These are phyloP conservation scores for Aeoliscus strigatus DNA, from an alignment of 2,797 vertebrate genomes.

Conservation along the genomic window DNA sequence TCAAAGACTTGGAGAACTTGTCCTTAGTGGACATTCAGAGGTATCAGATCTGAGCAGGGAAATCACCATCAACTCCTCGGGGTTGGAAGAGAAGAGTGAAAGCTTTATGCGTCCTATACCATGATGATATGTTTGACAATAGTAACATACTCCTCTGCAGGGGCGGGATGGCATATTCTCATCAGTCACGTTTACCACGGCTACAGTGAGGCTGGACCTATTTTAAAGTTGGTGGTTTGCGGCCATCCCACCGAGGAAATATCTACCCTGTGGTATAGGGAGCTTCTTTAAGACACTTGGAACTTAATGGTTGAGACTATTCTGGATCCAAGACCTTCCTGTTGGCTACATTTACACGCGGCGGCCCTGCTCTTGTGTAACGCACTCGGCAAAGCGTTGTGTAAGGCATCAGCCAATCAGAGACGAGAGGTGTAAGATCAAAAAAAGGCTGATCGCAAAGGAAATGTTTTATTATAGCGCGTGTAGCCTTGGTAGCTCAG, in stretches of 20 bases:
- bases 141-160: conserved; percentile 37
- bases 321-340: conserved; percentile 64
- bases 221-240: conserved; percentile 70
- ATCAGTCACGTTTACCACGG: conserved; percentile 60
- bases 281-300: conserved; percentile 71
- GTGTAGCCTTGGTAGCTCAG: too few relatives aligned
- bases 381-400: conserved; percentile 9
- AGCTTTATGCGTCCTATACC: conserved; percentile 28
- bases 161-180: conserved; percentile 52
- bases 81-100: conserved; percentile 21
- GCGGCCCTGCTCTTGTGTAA: conserved; percentile 39
- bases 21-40: conserved; percentile 3
- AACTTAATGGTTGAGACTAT: conserved; percentile 65
- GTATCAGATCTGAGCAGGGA: conserved; percentile 16
- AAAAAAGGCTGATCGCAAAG: too few relatives aligned
- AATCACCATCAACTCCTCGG: too few relatives aligned
- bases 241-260: conserved; percentile 70
- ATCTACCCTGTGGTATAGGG: conserved; percentile 67
- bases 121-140: conserved; percentile 44
- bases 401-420: conserved; percentile 31
- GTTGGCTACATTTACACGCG: conserved; percentile 58
- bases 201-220: conserved; percentile 53
- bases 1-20: too few relatives aligned
- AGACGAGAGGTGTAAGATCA: conserved; percentile 12
- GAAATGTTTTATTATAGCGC: too few relatives aligned